Evolutionary conservation across 2,113 vertebrate genomes (phyloP).

Genomic region (Saiga tatarica): DNA sequence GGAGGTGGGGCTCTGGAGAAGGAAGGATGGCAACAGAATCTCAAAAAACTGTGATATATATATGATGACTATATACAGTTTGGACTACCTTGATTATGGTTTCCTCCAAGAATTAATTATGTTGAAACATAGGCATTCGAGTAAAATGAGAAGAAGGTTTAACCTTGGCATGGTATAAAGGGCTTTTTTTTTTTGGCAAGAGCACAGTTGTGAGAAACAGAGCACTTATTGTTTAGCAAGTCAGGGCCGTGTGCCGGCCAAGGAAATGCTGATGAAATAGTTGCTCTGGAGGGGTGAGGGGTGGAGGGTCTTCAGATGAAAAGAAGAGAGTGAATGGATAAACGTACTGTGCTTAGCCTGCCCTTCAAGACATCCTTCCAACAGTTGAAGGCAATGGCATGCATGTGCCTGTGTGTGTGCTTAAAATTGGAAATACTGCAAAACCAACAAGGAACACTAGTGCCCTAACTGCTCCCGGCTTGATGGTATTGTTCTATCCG

Average conservation of each 20-base stretch:
- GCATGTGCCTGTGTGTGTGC: not conserved
- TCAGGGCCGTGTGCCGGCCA: not conserved
- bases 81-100: not conserved
- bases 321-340: not conserved
- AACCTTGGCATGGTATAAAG: constrained; percentile 31
- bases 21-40: not conserved
- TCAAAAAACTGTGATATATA: not conserved
- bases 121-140: not conserved
- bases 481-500: not conserved
- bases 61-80: not conserved
- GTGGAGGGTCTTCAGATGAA: not conserved
- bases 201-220: constrained; percentile 55
- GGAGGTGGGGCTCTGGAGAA: not conserved
- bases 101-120: constrained; percentile 27
- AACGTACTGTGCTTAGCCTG: not conserved
- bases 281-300: not conserved
- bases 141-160: constrained; percentile 20
- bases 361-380: not conserved
- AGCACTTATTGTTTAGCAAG: constrained; percentile 40
- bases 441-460: not conserved
- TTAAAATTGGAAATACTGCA: not conserved
- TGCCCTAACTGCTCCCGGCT: accelerated
- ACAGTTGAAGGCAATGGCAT: not conserved
- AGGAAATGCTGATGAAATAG: constrained; percentile 63
- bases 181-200: constrained; percentile 33